Percentiles rank a stretch among this genome's conserved stretches.
phyloP scores from a whole-genome alignment of 2,888 invertebrate genomes.

The Frankliniella fusca region DNA sequence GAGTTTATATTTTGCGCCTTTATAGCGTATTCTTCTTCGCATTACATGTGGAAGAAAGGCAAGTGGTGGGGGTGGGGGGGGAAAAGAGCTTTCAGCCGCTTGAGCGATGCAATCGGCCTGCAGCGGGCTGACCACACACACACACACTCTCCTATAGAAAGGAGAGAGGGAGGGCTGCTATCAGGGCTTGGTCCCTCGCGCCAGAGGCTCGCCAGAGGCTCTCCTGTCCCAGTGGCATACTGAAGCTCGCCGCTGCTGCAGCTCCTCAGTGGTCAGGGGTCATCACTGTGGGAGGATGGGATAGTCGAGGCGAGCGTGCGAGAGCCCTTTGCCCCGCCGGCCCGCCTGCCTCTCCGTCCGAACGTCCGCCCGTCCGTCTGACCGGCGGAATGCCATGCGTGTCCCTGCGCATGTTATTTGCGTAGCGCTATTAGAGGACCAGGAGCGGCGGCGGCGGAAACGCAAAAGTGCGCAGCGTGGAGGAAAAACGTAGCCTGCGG shows the following conservation, averaged over 20 bases:
- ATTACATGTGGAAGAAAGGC: no score
- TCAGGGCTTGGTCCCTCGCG: no score
- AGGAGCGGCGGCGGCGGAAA: background rate
- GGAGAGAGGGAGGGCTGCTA: no score
- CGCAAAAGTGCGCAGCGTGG: background rate
- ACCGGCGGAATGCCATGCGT: background rate
- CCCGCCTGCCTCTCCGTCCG: background rate
- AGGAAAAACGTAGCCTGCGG: background rate
- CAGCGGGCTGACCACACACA: no score
- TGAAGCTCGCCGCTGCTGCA: background rate
- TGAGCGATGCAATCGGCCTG: conserved; percentile 4
- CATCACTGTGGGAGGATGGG: conserved; percentile 8
- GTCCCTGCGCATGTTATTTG: conserved; percentile 16
- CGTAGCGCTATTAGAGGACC: conserved; percentile 3
- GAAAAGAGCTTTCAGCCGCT: background rate
- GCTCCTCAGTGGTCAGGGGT: background rate
- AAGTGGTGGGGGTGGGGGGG: no score
- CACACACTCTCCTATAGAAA: no score
- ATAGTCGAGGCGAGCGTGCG: background rate
- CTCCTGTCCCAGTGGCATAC: conserved; percentile 13
- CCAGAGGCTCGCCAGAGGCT: no score
- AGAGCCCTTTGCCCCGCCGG: background rate
- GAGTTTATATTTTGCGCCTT: background rate
- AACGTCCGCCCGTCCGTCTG: background rate
- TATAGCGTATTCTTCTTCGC: no score